phyloP scores from a whole-genome alignment of 23 tunicate genomes.

The Ascidia mentula region DNA sequence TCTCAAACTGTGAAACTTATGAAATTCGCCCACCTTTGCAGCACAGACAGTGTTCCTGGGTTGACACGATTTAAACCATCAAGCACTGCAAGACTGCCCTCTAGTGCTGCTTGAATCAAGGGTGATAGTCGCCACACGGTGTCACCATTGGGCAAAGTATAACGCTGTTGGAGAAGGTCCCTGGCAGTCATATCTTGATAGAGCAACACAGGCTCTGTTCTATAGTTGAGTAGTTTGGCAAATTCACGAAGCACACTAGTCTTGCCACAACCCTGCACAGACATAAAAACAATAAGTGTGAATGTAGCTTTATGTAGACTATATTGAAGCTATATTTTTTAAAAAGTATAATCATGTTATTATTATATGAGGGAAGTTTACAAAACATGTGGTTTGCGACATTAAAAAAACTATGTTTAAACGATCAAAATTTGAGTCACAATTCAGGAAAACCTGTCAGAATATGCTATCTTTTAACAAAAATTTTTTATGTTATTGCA shows the following conservation, averaged over 20 bases:
- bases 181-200: slow-evolving; percentile 98
- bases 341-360: no score
- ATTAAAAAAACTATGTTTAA: no score
- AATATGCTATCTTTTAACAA: no score
- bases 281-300: no score
- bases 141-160: slow-evolving; percentile 90
- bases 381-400: no score
- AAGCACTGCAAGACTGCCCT: slow-evolving; percentile 89
- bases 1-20: no score
- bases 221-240: slow-evolving; percentile 50
- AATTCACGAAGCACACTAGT: slow-evolving; percentile 70
- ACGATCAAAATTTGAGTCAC: no score
- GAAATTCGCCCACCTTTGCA: slow-evolving; percentile 91
- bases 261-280: slow-evolving; percentile 92
- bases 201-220: slow-evolving; percentile 84
- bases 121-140: slow-evolving; percentile 93
- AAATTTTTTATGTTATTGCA: no score
- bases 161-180: slow-evolving; percentile 88
- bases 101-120: slow-evolving; percentile 81
- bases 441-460: no score
- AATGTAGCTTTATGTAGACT: no score
- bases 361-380: no score
- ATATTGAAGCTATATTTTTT: no score
- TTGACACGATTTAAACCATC: slow-evolving; percentile 92
- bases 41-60: slow-evolving; percentile 82